These are phyloP conservation scores for Drosophila hawaiiensis DNA, from an alignment of 2,888 invertebrate species.

Conservation along the genomic window DNA sequence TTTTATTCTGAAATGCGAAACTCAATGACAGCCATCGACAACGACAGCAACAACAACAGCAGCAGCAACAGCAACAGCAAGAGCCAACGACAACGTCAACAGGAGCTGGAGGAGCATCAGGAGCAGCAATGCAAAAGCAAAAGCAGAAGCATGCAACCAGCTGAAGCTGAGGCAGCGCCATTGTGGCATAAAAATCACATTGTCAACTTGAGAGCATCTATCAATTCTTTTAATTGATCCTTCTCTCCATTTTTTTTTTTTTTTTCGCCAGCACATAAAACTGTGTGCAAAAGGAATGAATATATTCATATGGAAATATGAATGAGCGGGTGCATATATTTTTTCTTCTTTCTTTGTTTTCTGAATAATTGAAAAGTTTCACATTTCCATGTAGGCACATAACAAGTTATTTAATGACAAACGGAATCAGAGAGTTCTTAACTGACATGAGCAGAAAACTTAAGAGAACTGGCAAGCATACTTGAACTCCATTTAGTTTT, in stretches of 20 bases:
- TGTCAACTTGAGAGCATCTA: slow-evolving; percentile 71
- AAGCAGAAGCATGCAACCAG: slow-evolving; percentile 21
- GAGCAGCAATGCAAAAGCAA: slow-evolving; percentile 7
- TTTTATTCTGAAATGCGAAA: slow-evolving; percentile 72
- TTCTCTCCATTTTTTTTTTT: slow-evolving; percentile 37
- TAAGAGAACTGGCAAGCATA: background rate
- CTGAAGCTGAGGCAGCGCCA: slow-evolving; percentile 27
- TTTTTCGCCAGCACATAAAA: slow-evolving; percentile 15
- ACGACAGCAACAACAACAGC: slow-evolving; percentile 33
- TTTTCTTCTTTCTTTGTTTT: background rate
- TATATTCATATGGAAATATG: slow-evolving; percentile 62
- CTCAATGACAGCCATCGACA: slow-evolving; percentile 72
- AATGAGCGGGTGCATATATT: slow-evolving; percentile 22
- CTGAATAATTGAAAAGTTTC: slow-evolving; percentile 31
- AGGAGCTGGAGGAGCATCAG: slow-evolving; percentile 24
- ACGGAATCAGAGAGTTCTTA: background rate
- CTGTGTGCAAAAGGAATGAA: slow-evolving; percentile 32
- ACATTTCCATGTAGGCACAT: slow-evolving; percentile 33
- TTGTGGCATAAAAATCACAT: slow-evolving; percentile 66
- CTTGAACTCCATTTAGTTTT: slow-evolving; percentile 14
- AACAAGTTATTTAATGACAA: slow-evolving; percentile 32
- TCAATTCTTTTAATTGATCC: slow-evolving; percentile 74
- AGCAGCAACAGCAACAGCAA: slow-evolving; percentile 13
- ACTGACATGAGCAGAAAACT: background rate
- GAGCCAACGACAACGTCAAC: slow-evolving; percentile 13